Conservation (phyloP, 2,888 invertebrate genomes). For the Spisula subtruncata region DNA sequence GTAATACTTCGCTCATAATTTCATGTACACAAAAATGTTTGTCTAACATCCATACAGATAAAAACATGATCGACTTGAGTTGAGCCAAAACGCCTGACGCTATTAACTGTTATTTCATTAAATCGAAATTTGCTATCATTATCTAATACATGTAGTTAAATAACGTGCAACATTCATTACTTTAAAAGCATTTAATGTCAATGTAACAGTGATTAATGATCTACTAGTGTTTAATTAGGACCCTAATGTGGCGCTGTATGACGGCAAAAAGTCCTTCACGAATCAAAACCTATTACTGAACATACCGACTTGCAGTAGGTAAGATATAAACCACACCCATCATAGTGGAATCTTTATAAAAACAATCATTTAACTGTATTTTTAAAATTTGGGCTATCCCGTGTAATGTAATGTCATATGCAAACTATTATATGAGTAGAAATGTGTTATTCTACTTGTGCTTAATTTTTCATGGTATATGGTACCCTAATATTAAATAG, state of each 20-base stretch:
- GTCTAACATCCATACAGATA: background rate
- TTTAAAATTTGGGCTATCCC: too few species aligned
- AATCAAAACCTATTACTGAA: background rate
- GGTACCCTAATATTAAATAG: too few species aligned
- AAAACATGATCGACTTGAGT: background rate
- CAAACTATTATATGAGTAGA: too few species aligned
- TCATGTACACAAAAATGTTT: background rate
- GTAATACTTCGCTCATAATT: background rate
- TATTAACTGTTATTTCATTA: slow-evolving; percentile 8
- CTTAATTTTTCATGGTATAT: too few species aligned
- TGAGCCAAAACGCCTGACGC: background rate
- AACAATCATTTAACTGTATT: too few species aligned
- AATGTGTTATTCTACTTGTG: too few species aligned
- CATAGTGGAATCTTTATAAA: background rate
- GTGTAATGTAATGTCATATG: too few species aligned
- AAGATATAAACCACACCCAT: slow-evolving; percentile 6
- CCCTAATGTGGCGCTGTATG: slow-evolving; percentile 12
- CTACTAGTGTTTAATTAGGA: background rate
- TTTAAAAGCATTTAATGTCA: slow-evolving; percentile 10
- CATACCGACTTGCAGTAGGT: background rate
- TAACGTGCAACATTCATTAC: slow-evolving; percentile 8
- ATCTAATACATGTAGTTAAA: slow-evolving; percentile 17
- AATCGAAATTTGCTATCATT: slow-evolving; percentile 12
- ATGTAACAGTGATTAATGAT: background rate
- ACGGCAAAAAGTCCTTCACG: background rate